A percentile compares a stretch with the other conserved stretches of the same genome.
Evolutionary conservation across 2,113 vertebrate species (phyloP).

Genomic region (Pomatorhinus ruficollis): DNA sequence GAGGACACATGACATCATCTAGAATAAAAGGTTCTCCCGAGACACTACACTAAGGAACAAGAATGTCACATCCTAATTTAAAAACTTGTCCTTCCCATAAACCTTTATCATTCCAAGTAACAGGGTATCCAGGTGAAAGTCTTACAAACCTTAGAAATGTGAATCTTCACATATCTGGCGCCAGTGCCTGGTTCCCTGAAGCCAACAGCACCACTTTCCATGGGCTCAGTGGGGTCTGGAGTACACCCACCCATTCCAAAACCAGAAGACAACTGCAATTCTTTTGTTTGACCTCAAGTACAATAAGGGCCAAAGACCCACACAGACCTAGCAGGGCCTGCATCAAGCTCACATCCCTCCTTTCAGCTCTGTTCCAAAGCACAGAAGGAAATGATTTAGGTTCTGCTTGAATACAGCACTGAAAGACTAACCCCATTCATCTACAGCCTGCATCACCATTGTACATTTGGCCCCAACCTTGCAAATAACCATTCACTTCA

Average conservation of each 20-base stretch:
- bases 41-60: background rate
- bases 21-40: background rate
- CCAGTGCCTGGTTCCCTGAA: background rate
- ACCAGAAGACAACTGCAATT: background rate
- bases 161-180: background rate
- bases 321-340: background rate
- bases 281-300: background rate
- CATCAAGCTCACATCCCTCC: background rate
- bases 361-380: background rate
- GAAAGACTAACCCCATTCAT: background rate
- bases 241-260: background rate
- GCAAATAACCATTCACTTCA: background rate
- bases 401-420: background rate
- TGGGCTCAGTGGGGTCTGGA: background rate
- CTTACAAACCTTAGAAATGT: background rate
- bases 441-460: background rate
- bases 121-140: background rate
- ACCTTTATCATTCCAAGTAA: background rate
- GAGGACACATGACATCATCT: background rate
- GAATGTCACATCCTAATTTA: background rate
- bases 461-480: background rate
- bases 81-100: background rate
- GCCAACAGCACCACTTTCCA: background rate
- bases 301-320: background rate
- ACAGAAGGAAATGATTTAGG: background rate